Conservation (phyloP, 2,888 invertebrate genomes). For the Cenopis cana region DNA sequence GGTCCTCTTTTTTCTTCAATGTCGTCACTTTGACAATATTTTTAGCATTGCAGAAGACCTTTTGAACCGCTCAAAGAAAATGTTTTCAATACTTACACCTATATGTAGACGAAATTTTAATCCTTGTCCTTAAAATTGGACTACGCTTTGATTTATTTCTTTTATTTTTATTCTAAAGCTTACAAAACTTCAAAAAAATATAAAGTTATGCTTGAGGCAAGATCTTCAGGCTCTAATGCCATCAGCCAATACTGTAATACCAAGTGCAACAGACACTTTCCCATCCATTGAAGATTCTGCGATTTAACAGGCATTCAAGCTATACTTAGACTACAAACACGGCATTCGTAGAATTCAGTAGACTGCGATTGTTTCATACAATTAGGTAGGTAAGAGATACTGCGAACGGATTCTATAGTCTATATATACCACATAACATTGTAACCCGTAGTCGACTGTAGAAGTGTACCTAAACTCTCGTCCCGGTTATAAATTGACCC, state of each 20-base stretch:
- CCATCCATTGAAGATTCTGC: background rate
- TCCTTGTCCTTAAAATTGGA: too few species aligned
- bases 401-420: background rate
- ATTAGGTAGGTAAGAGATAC: background rate
- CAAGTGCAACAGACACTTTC: background rate
- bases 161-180: too few species aligned
- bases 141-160: too few species aligned
- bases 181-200: too few species aligned
- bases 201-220: too few species aligned
- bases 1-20: background rate
- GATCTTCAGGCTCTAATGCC: too few species aligned
- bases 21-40: background rate
- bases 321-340: slow-evolving; percentile 3
- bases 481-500: too few species aligned
- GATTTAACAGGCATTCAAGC: background rate
- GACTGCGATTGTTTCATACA: slow-evolving; percentile 21
- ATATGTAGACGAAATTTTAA: too few species aligned
- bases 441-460: too few species aligned
- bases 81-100: background rate
- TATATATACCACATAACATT: background rate
- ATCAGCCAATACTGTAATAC: too few species aligned
- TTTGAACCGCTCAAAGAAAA: background rate
- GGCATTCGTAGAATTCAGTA: slow-evolving; percentile 20
- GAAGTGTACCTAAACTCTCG: too few species aligned
- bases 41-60: background rate